These are phyloP conservation scores for Nansenia antarctica DNA, from an alignment of 2,113 vertebrate species.

Conservation along the genomic window DNA sequence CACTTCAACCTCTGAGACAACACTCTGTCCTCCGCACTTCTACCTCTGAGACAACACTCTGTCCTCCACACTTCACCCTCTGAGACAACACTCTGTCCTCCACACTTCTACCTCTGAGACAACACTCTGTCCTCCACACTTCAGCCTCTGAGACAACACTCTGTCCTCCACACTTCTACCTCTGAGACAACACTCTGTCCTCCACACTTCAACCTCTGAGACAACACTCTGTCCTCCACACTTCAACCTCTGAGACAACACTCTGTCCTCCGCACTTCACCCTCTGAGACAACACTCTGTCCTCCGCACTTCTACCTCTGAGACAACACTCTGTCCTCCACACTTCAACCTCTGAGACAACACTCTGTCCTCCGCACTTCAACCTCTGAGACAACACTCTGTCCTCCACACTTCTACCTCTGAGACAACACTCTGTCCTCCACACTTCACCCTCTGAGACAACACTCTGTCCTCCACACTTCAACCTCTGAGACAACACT, in stretches of 20 bases:
- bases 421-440: not conserved
- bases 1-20: too few species aligned
- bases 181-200: not conserved
- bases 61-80: not conserved
- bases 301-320: not conserved
- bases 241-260: too few species aligned
- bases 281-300: not conserved
- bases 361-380: too few species aligned
- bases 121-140: too few species aligned
- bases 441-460: not conserved
- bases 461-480: not conserved
- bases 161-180: not conserved
- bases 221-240: too few species aligned
- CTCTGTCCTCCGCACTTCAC: not conserved
- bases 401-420: not conserved
- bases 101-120: not conserved
- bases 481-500: not conserved
- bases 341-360: not conserved
- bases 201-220: not conserved
- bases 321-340: not conserved
- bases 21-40: not conserved
- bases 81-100: not conserved
- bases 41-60: not conserved
- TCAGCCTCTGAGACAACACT: too few species aligned
- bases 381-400: not conserved